Percentiles rank a stretch among this genome's conserved stretches.
phyloP scores from a whole-genome alignment of 2,888 invertebrate genomes.

The Minunthozetes semirufus region DNA sequence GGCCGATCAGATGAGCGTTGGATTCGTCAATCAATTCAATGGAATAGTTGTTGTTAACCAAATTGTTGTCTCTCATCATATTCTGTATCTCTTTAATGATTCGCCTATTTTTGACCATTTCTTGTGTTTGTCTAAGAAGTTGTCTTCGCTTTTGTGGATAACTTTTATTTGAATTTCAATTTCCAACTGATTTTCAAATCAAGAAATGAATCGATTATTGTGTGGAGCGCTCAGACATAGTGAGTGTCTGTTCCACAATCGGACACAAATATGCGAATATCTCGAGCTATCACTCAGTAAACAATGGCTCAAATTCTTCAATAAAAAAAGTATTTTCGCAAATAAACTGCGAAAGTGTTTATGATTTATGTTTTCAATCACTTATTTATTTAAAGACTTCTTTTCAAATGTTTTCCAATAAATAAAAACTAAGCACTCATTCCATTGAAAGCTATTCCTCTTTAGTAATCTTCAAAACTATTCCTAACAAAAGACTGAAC shows the following conservation, averaged over 20 bases:
- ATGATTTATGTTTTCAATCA: not conserved
- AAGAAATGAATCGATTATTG: no score
- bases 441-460: no score
- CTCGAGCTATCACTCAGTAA: not conserved
- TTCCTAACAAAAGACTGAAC: no score
- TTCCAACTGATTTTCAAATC: no score
- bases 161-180: not conserved
- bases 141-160: not conserved
- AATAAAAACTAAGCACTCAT: not conserved
- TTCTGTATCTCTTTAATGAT: not conserved
- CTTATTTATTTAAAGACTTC: not conserved
- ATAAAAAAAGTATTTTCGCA: not conserved
- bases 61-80: constrained; percentile 1
- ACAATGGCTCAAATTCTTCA: not conserved
- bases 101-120: not conserved
- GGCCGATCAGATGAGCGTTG: not conserved
- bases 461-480: no score
- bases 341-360: not conserved
- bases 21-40: not conserved
- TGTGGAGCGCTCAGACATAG: not conserved
- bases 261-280: not conserved
- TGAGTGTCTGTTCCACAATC: not conserved
- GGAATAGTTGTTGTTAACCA: not conserved
- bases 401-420: not conserved
- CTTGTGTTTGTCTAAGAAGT: not conserved